Base-by-base conservation (phyloP, 2,888 invertebrate species). In the Rhingia rostrata region DNA sequence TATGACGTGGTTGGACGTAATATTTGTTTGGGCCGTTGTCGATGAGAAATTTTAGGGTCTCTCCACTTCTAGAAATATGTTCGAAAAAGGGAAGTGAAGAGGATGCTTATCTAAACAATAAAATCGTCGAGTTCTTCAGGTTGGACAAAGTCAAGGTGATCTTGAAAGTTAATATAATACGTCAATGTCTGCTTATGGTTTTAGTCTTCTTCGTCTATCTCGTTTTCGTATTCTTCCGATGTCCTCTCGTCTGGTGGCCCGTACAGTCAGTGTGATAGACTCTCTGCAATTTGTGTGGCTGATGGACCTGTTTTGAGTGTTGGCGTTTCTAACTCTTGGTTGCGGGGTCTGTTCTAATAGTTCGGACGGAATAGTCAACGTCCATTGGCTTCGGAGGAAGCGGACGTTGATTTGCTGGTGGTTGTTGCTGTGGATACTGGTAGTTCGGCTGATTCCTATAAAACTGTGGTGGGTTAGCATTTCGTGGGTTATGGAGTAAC, bases 251-350 rank as follows among this genome's bases (percentile, higher is more conserved):
- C 12, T 12, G 14, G 12, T 12, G 43, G 43, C 43, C 37, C 32
- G 53, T 66, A n/a, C n/a, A n/a, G n/a, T n/a, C 53, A 5, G 41
- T 53, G 41, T 67, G 54, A 47, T 69, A 30, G 4, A 56, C 37
- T 32, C 53, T 39, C 10, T 64, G 49, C 14, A 43, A 10, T 22
- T 56, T 41, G 6, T 67, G 14, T 6, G 22, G 54, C 2, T 12
- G 54, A 22, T 69, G 56, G 7, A 37, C 47, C 43, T 67, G 58
- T 14, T 64, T 39, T 3, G 37, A 54, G 37, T 64, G 56, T 51
- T 64, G 56, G 3, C 54, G 63, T 47, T 64, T 73, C 43, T 56
- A 39, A 35, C 5, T 39, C 39, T 58, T 75, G 66, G 32, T 75
- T 75, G 5, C 35, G n/a, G 12, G 66, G 51, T 53, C n/a, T n/a